Base-by-base conservation (phyloP, 2,888 invertebrate genomes). In the Standfussiana lucernea region DNA sequence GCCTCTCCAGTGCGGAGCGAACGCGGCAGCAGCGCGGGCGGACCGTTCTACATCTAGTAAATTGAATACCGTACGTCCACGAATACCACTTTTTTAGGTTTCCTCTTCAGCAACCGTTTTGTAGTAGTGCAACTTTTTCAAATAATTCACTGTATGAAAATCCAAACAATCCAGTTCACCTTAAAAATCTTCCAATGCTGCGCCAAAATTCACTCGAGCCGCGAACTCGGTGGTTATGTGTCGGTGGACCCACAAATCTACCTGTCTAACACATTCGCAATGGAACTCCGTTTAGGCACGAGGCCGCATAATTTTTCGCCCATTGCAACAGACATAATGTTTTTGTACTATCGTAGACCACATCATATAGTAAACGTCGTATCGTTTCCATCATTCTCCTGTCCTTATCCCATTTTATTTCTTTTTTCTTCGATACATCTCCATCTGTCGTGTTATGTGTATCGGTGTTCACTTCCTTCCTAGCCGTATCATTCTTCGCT, bases 1-100 rank as follows among this genome's bases (percentile, higher is more conserved):
- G 74, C 83, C 83, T 79, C 72, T 69, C 70, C 28, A 69, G 72
- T 70, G 65, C 74, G 70, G 71, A 68, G 71, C 47, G 40, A 66
- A 50, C 50, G 47, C 77, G 66, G 64, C 75, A 56, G 66, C 32
- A 56, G 66, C 32, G 59, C 59, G 18, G 18, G 59, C 37, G 42
- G 61, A 77, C 64, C 72, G 72, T 53, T 87, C 77, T 73, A 40
- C 79, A 72, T 72, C 67, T 77, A 72, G 61, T 61, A 75, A 80
- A 83, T 80, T 80, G 68, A 80, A 86, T 79, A 77, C 59, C 53
- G 32, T 35, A 32, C 66, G 50, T 28, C 42, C 32, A 72, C 37
- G 11, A 59, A 62, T 32, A 40, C 18, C 6, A 61, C 45, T 65
- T 68, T 77, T 61, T 77, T 64, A 8, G 35, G 28, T 53, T 72